Conservation (phyloP, 2,797 vertebrate genomes). For the Lates japonicus region DNA sequence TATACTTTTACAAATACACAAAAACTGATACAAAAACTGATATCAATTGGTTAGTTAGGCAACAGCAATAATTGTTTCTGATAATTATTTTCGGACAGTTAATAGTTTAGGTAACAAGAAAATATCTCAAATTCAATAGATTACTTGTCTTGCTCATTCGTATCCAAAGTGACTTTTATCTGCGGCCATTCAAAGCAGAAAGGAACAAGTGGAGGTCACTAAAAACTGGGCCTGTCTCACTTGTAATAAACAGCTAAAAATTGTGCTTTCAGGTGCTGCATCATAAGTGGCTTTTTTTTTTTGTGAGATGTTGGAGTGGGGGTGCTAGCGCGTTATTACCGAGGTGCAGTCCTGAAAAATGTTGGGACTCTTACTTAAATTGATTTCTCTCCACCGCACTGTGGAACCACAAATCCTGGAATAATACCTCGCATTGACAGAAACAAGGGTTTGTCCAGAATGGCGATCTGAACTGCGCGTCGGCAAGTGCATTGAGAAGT, state of each 20-base stretch:
- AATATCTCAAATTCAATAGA: neutral
- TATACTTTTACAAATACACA: no score
- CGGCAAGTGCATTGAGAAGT: no score
- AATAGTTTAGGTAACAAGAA: neutral
- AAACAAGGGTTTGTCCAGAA: neutral
- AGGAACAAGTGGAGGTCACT: neutral
- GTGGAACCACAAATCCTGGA: neutral
- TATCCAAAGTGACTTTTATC: neutral
- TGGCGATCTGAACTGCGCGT: no score
- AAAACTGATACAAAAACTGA: no score
- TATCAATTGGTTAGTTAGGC: no score
- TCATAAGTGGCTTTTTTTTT: neutral
- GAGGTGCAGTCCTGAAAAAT: neutral
- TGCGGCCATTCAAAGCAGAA: neutral
- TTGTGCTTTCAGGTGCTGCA: neutral
- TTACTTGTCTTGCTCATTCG: neutral
- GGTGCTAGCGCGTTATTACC: neutral
- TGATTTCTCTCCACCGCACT: neutral
- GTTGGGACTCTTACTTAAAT: neutral
- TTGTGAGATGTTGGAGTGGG: neutral
- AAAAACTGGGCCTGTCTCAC: neutral
- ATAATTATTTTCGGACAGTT: neutral
- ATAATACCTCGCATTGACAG: neutral
- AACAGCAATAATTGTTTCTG: slow-evolving; percentile 3
- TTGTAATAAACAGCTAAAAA: neutral